Conservation (phyloP, 2,797 vertebrate genomes). For the Urophycis tenuis region DNA sequence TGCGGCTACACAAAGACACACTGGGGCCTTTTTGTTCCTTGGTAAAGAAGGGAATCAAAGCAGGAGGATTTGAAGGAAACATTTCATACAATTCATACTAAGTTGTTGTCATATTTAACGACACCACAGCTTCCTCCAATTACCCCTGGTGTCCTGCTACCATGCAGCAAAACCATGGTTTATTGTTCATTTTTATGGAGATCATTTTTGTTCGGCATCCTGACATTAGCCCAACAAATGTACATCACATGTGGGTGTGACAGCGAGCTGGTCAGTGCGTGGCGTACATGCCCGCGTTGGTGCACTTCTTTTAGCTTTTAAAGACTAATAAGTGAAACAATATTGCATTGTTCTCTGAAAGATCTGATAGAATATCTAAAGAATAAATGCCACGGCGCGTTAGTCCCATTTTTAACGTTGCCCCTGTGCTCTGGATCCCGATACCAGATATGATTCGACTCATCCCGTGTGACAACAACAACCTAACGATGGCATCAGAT, state of each 20-base stretch:
- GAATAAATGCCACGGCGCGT: not conserved
- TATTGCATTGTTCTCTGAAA: not conserved
- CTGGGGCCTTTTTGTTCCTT: constrained; percentile 29
- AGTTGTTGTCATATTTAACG: constrained; percentile 23
- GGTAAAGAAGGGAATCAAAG: not conserved
- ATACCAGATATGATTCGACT: not conserved
- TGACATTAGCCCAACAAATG: not conserved
- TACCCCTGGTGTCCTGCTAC: constrained; percentile 42
- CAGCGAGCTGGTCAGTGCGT: too few species aligned
- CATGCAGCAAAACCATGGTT: constrained; percentile 17
- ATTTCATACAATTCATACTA: constrained; percentile 31
- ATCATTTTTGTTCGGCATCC: not conserved
- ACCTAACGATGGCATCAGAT: not conserved
- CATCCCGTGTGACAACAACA: not conserved
- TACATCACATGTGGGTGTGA: not conserved
- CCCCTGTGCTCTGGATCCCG: not conserved
- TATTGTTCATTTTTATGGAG: not conserved
- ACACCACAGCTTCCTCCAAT: constrained; percentile 45
- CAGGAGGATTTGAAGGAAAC: constrained; percentile 21
- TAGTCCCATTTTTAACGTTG: not conserved
- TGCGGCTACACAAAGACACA: constrained; percentile 23
- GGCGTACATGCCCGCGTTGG: too few species aligned
- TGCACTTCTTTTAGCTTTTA: constrained; percentile 11
- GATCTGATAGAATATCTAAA: not conserved
- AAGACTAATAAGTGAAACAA: constrained; percentile 6